Base-by-base conservation (phyloP, 2,797 vertebrate species). In the Aphelocoma californica region DNA sequence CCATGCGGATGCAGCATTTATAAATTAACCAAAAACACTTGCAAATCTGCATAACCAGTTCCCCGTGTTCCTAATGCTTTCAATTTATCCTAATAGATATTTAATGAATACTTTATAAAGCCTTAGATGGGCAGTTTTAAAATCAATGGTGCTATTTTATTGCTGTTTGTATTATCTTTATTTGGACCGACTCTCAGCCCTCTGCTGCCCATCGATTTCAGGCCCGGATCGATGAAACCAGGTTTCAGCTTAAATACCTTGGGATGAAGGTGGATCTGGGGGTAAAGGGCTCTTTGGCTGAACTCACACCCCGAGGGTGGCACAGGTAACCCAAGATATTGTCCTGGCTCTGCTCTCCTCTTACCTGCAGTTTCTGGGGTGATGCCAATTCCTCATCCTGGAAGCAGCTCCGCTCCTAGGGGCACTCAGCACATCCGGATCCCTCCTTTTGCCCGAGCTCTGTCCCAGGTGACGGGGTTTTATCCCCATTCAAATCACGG, bases 71-170 rank as follows among this genome's bases (percentile, higher is more conserved):
- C 84, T 96, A 96, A 96, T 97, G 97, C 97, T 97, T 97, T 97
- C 97, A 97, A 96, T 97, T 97, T 97, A 93, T 97, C 87, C 96
- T 97, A 97, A 97, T 96, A 97, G 97, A 97, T 96, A 65, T 96
- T 97, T 97, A 97, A 97, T 97, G 97, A 97, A 97, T 97, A 96
- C 97, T 97, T 97, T 97, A 97, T 97, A 97, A 97, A 97, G 96
- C 88, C 96, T 96, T 86, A 94, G 96, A 97, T 94, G 92, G 93
- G 95, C 93, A 94, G 94, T 96, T 97, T 97, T 93, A 96, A 97
- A 97, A 97, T 97, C 97, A 97, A 97, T 97, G 95, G 96, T 96
- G 94, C 95, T 96, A 96, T 96, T 97, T 97, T 97, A 97, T 96
- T 95, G 94, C 97, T 93, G 93, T 96, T 96, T 72, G 93, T 96